These are phyloP conservation scores for Condylostylus longicornis DNA, from an alignment of 1,140 invertebrate species.

Conservation along the genomic window DNA sequence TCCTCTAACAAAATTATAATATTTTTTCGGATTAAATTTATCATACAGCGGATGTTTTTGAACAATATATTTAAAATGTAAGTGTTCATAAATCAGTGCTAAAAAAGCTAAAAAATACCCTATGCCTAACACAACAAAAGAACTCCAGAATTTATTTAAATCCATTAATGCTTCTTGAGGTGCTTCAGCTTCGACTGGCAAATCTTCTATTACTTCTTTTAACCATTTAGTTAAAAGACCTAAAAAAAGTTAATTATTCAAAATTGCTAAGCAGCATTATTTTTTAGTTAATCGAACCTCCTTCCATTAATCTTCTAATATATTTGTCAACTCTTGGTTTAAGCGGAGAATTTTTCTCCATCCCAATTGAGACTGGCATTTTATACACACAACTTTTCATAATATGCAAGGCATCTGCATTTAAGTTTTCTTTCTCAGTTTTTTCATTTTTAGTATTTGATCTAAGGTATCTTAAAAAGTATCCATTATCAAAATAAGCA, in stretches of 20 bases:
- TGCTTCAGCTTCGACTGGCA: slow-evolving; percentile 34
- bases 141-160: slow-evolving; percentile 59
- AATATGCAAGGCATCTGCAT: slow-evolving; percentile 60
- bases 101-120: slow-evolving; percentile 48
- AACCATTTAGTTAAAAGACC: slow-evolving; percentile 59
- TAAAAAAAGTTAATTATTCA: no score
- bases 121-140: slow-evolving; percentile 47
- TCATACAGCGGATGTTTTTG: slow-evolving; percentile 52
- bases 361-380: slow-evolving; percentile 61
- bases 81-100: slow-evolving; percentile 41
- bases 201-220: slow-evolving; percentile 46
- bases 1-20: slow-evolving; percentile 27
- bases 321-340: slow-evolving; percentile 52
- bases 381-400: slow-evolving; percentile 65
- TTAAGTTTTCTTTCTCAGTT: no score
- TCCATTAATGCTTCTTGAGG: slow-evolving; percentile 51
- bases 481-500: slow-evolving; percentile 66
- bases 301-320: slow-evolving; percentile 50
- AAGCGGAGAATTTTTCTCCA: slow-evolving; percentile 66
- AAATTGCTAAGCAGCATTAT: background rate
- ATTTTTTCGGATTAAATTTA: slow-evolving; percentile 39
- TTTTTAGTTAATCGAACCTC: slow-evolving; percentile 31
- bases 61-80: slow-evolving; percentile 49
- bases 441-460: slow-evolving; percentile 36
- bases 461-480: slow-evolving; percentile 48